Base-by-base conservation (phyloP, 1,140 invertebrate genomes). In the Caenorhabditis elegans region DNA sequence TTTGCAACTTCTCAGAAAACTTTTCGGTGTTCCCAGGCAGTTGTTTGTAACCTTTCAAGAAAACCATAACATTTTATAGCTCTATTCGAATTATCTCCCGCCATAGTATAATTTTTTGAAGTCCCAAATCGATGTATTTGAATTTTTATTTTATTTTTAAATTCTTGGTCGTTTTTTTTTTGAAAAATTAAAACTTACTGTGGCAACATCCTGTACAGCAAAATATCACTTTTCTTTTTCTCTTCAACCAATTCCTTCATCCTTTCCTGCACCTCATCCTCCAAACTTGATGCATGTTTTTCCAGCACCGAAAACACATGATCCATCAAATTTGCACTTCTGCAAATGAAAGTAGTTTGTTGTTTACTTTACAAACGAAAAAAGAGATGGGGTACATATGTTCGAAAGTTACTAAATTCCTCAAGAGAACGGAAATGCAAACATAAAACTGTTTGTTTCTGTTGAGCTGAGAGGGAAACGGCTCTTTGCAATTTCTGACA, bases 201-300 rank as follows among this genome's bases (percentile, higher is more conserved):
- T 0, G 96, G 96, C 60, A 98, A 90, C 95, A 98, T 96, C 90
- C 95, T 87, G 93, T 94, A 83, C 0, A 98, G 90, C 31, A 98
- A 89, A n/a, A 93, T 93, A 86, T 95, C 94, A 83, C 95, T 97
- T 92, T 97, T 97, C 90, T 96, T 96, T 90, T 97, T 97, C 90
- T 98, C 96, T 89, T 97, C 95, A 80, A 95, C 93, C 43, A 97
- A 90, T 90, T 96, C 95, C 90, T 96, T 94, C 0, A 95, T 97
- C 79, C 95, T 91, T 88, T 97, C 95, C 87, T 96, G 95, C 0
- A 97, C 96, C 0, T 97, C 89, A 2, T 92, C 93, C 90, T 95
- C 94, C 70, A 95, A 89, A 90, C 95, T 94, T 65, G 92, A 93
- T 0, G 94, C 94, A 88, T 95, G 95, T 87, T 95, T 94, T 89